Evolutionary conservation across 2,888 invertebrate genomes (phyloP), one percentile per base, ranked within the genome.

Genomic region (Ceramica pisi): DNA sequence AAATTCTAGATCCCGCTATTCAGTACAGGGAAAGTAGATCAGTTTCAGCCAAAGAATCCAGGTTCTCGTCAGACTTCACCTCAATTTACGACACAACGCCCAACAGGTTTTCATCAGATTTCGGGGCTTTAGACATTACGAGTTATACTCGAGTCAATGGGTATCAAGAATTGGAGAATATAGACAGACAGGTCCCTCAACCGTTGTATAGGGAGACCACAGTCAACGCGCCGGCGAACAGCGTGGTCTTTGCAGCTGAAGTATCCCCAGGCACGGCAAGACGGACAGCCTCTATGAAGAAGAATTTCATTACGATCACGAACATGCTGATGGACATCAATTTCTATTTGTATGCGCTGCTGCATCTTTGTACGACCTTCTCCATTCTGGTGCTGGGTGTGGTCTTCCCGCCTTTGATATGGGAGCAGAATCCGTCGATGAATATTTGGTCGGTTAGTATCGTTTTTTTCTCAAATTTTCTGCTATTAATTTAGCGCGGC

Each of bases 161-260:
- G 4, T 96, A 95, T 65, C 94, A 92, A 74, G 96, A 96, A 78
- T 80, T 96, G 35, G 94, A 95, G 74, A 92, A 87, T 72, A 96
- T 96, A 67, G 95, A 96, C 48, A 91, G 93, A 4, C 92, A 92
- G 31, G 90, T 91, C 38, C 96, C 97, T 3, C 95, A 95, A 71
- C 96, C 97, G 0, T 85, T 97, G 56, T 97, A 97, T 79, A 94
- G 96, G 57, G 97, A 96, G 84, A 96, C 96, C 0, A 96, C 96
- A 2, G 92, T 97, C 0, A 95, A 96, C 80, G 95, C 94, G 50
- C 93, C 93, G 1, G 89, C 90, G 23, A 90, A 88, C 38, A 90
- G 87, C 50, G 83, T 94, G 16, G 90, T 93, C 0, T 96, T 96
- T 62, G 90, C 94, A 1, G 86, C 93, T 2, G 94, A 95, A 75